Conservation (phyloP, 2,113 vertebrate genomes). For the Dendropsophus ebraccatus region DNA sequence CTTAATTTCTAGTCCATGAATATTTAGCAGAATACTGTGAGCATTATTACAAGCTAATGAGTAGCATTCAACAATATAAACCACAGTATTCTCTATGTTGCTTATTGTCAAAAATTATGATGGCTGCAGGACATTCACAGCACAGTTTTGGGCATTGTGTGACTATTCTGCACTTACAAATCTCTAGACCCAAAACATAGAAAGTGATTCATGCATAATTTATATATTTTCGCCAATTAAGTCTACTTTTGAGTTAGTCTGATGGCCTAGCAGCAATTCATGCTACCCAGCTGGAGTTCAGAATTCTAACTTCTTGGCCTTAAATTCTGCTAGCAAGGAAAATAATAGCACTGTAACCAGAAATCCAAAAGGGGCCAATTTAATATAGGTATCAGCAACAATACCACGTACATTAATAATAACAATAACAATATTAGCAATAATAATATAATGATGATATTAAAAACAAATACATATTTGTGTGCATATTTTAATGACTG, state of each 20-base stretch:
- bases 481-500: background rate
- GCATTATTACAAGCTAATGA: slow-evolving; percentile 28
- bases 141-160: slow-evolving; percentile 48
- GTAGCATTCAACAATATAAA: background rate
- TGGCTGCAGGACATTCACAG: slow-evolving; percentile 53
- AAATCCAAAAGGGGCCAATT: slow-evolving; percentile 46
- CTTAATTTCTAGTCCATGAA: slow-evolving; percentile 27
- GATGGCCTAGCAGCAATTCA: slow-evolving; percentile 51
- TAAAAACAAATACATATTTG: too few species aligned
- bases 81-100: slow-evolving; percentile 24
- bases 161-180: slow-evolving; percentile 52
- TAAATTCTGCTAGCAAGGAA: slow-evolving; percentile 47
- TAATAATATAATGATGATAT: slow-evolving; percentile 3
- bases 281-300: slow-evolving; percentile 54
- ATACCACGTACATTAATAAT: slow-evolving; percentile 18
- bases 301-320: slow-evolving; percentile 47
- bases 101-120: slow-evolving; percentile 48
- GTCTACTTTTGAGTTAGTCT: slow-evolving; percentile 56
- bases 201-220: slow-evolving; percentile 58
- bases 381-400: slow-evolving; percentile 16
- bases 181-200: slow-evolving; percentile 54
- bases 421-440: background rate
- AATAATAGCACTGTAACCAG: slow-evolving; percentile 46
- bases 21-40: slow-evolving; percentile 31
- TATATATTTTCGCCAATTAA: slow-evolving; percentile 59